Evolutionary conservation across 2,888 invertebrate genomes (phyloP), one percentile per base, ranked within the genome.

Genomic region (Hyposoter didymator): DNA sequence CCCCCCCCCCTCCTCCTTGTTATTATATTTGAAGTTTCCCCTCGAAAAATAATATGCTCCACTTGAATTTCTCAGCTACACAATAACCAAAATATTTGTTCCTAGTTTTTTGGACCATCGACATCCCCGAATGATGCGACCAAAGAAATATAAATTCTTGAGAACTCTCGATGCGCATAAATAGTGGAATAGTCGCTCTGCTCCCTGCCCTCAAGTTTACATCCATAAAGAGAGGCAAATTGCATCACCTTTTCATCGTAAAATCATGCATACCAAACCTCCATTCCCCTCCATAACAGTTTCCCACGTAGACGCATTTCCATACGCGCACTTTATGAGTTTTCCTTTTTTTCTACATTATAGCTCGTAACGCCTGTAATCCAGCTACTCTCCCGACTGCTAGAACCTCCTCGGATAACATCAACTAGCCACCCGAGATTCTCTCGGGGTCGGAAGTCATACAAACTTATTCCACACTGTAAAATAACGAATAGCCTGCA

Each of bases 191-290:
- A 35, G 35, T 75, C 70, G 47, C 19, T 39, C 39, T 39, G 70
- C 28, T 82, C 75, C 55, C 45, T 32, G 39, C 22, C 19, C 73
- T 49, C 62, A 49, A 8, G 43, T 81, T 74, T 52, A 17, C 45
- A 82, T 78, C n/a, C 75, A 74, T 81, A 84, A 84, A 86, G 67
- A 59, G 39, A 67, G 43, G 59, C 64, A 72, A 76, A 79, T 83
- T 76, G 72, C 79, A 67, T 80, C 82, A 35, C 67, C 82, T 76
- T 62, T 62, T 14, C 35, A 52, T 82, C 79, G 66, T 85, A 85
- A 82, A 85, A 85, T 75, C 75, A 47, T 49, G 66, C 75, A 75
- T 82, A 47, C 66, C 64, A 39, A 28, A 76, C 55, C 66, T 82
- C 62, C 43, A 80, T 72, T 47, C 12, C 19, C 52, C 74, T 78